phyloP scores from a whole-genome alignment of 92 coral and sea anemone species.

The Isaurus tuberculatus region DNA sequence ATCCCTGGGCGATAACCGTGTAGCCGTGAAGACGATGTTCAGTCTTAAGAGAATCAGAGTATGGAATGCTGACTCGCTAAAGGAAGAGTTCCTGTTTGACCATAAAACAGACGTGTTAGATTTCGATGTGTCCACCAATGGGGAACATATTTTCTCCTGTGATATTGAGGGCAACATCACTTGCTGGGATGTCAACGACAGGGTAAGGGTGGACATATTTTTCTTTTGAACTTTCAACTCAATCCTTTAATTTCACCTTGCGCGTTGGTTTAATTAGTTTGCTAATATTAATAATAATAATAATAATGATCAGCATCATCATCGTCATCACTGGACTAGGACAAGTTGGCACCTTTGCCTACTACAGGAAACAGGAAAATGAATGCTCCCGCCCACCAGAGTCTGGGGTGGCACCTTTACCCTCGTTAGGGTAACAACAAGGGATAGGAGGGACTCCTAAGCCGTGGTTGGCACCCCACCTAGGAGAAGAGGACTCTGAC shows the following conservation, averaged over 20 bases:
- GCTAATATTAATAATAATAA: too few species aligned
- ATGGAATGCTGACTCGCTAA: slow-evolving; percentile 14
- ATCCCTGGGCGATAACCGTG: slow-evolving; percentile 25
- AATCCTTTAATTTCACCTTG: too few species aligned
- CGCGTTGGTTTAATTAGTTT: too few species aligned
- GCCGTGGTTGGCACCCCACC: slow-evolving; percentile 19
- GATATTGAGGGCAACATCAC: slow-evolving; percentile 25
- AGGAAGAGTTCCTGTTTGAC: slow-evolving; percentile 25
- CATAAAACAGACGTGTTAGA: slow-evolving; percentile 34
- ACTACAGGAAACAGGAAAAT: too few species aligned
- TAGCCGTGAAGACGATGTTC: slow-evolving; percentile 10
- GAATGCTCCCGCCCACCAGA: too few species aligned
- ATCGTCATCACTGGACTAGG: too few species aligned
- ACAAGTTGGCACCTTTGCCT: too few species aligned
- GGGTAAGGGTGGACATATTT: not conserved
- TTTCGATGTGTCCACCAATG: slow-evolving; percentile 25
- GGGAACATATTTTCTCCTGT: slow-evolving; percentile 23
- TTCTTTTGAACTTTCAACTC: too few species aligned
- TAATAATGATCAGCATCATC: too few species aligned
- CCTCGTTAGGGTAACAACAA: too few species aligned
- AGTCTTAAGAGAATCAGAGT: slow-evolving; percentile 16
- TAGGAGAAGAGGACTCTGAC: slow-evolving; percentile 4
- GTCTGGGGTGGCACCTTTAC: too few species aligned
- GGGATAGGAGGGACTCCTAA: too few species aligned
- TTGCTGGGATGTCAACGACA: slow-evolving; percentile 7